phyloP scores from a whole-genome alignment of 2,797 vertebrate genomes.

The Ctenosaura bakeri region DNA sequence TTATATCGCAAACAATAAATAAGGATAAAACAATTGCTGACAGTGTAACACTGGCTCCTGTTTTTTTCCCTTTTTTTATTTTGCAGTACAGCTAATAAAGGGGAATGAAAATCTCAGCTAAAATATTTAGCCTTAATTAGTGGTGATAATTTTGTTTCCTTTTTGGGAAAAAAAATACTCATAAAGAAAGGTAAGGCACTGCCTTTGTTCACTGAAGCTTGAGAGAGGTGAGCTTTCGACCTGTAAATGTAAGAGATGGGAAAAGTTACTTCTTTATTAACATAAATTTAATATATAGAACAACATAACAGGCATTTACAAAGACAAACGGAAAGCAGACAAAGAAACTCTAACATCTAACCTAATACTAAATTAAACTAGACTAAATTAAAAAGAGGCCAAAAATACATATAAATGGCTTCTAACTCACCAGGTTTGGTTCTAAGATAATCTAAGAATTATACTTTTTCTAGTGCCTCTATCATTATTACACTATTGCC shows the following conservation, averaged over 20 bases:
- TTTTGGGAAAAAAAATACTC: constrained; percentile 42
- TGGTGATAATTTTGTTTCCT: constrained; percentile 40
- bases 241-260: background rate
- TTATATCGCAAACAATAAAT: constrained; percentile 77
- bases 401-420: too few relatives aligned
- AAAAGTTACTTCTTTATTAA: background rate
- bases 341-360: too few relatives aligned
- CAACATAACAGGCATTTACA: too few relatives aligned
- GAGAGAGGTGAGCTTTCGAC: background rate
- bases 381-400: too few relatives aligned
- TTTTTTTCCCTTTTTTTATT: constrained; percentile 51
- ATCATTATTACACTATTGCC: too few relatives aligned
- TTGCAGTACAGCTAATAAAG: constrained; percentile 69
- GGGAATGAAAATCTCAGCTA: constrained; percentile 69
- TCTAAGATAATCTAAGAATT: too few relatives aligned
- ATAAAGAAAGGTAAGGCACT: constrained; percentile 24
- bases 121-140: constrained; percentile 79
- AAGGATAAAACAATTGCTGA: constrained; percentile 74
- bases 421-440: too few relatives aligned
- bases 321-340: too few relatives aligned
- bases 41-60: constrained; percentile 72
- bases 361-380: too few relatives aligned
- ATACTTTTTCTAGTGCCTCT: too few relatives aligned
- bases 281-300: too few relatives aligned
- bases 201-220: too few relatives aligned